Percentiles rank a stretch among this genome's conserved stretches.
These are phyloP conservation scores for Collichthys lucidus DNA, from an alignment of 2,113 vertebrate genomes.

Conservation along the genomic window DNA sequence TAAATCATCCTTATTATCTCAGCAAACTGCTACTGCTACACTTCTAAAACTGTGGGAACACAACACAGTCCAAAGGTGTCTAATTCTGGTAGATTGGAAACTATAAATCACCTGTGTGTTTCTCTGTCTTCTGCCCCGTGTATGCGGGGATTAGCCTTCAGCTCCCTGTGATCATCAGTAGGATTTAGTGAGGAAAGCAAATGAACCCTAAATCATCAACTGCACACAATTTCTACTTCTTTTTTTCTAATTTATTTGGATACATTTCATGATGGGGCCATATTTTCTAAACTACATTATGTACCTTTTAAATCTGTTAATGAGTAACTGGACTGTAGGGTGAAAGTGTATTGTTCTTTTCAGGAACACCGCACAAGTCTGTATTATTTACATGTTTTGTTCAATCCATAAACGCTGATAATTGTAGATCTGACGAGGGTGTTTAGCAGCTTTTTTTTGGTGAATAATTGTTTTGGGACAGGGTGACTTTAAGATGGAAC, in stretches of 20 bases:
- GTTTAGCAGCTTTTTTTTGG: not conserved
- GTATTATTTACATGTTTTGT: not conserved
- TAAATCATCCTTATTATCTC: slow-evolving; percentile 35
- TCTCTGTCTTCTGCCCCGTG: slow-evolving; percentile 4
- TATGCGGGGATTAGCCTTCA: slow-evolving; percentile 30
- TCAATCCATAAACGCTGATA: not conserved
- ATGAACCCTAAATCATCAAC: slow-evolving; percentile 8
- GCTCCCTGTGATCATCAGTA: slow-evolving; percentile 25
- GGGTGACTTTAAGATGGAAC: slow-evolving; percentile 2
- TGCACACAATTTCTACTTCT: not conserved
- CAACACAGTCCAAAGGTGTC: slow-evolving; percentile 27
- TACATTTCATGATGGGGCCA: not conserved
- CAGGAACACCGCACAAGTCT: not conserved
- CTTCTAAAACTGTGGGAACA: slow-evolving; percentile 21
- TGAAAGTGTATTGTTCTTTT: not conserved
- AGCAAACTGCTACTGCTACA: slow-evolving; percentile 24
- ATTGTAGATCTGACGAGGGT: not conserved
- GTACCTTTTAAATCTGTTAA: not conserved
- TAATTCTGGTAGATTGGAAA: slow-evolving; percentile 43
- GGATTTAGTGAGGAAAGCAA: slow-evolving; percentile 28
- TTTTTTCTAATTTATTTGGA: not conserved
- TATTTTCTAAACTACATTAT: not conserved
- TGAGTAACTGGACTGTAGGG: not conserved
- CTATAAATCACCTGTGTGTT: slow-evolving; percentile 39
- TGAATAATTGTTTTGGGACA: slow-evolving; percentile 20